phyloP scores from a whole-genome alignment of 1,140 invertebrate genomes.

The Plodia interpunctella region DNA sequence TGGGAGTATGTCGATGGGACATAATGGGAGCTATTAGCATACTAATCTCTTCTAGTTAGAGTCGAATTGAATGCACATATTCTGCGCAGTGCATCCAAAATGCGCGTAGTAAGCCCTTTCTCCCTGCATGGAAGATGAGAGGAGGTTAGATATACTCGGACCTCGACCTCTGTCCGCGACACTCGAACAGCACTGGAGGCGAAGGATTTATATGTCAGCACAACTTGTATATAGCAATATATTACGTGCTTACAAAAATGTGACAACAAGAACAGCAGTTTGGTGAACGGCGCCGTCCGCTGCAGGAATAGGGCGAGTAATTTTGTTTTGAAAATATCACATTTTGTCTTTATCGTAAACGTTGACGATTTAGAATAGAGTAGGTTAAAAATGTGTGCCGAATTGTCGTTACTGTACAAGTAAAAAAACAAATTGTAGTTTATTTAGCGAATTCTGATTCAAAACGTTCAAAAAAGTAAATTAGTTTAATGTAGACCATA shows the following conservation, averaged over 20 bases:
- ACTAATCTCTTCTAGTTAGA: constrained; percentile 67
- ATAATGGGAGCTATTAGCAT: constrained; percentile 63
- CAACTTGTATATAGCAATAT: constrained; percentile 11
- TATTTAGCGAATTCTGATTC: constrained; percentile 39
- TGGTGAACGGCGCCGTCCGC: constrained; percentile 51
- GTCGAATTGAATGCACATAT: constrained; percentile 42
- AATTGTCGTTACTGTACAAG: constrained; percentile 37
- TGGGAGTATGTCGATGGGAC: constrained; percentile 45
- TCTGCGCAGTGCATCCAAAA: constrained; percentile 35
- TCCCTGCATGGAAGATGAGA: constrained; percentile 24
- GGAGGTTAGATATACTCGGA: constrained; percentile 7
- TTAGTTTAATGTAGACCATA: constrained; percentile 38
- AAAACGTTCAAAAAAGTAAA: constrained; percentile 16
- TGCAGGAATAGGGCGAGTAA: constrained; percentile 71
- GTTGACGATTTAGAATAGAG: constrained; percentile 64
- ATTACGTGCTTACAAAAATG: constrained; percentile 26
- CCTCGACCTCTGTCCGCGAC: not conserved
- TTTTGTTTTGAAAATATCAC: constrained; percentile 62
- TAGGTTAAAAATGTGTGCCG: constrained; percentile 46
- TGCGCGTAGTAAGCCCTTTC: constrained; percentile 47
- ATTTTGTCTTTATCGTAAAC: constrained; percentile 57
- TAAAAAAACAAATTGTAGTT: constrained; percentile 55
- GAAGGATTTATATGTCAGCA: constrained; percentile 38
- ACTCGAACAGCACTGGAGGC: constrained; percentile 23
- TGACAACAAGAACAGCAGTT: constrained; percentile 57